Percentiles rank a stretch among this genome's conserved stretches.
These are phyloP conservation scores for Gorsachius magnificus DNA, from an alignment of 2,797 vertebrate genomes.

Conservation along the genomic window DNA sequence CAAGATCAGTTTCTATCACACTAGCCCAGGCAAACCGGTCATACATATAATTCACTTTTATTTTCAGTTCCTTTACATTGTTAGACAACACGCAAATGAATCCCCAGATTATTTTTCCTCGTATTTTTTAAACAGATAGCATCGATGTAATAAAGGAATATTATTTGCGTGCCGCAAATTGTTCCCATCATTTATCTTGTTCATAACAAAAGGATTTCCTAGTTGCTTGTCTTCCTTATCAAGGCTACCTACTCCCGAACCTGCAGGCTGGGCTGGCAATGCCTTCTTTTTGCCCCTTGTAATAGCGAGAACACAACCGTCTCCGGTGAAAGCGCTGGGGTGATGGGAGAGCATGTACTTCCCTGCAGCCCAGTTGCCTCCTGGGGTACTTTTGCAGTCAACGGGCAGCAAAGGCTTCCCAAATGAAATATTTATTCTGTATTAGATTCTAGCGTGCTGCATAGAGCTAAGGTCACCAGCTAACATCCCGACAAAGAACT, in stretches of 20 bases:
- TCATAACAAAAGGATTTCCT: neutral
- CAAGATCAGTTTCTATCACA: neutral
- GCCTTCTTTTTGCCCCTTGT: neutral
- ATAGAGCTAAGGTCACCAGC: neutral
- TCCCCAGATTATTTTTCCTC: neutral
- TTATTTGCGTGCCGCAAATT: neutral
- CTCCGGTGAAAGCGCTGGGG: neutral
- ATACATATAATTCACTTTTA: neutral
- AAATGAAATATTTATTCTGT: slow-evolving; percentile 40
- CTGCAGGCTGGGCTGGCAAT: neutral
- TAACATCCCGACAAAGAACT: neutral
- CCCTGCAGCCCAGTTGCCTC: neutral
- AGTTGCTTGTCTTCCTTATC: neutral
- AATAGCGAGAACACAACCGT: neutral
- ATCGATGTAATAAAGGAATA: neutral
- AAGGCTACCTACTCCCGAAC: neutral
- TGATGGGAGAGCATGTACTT: neutral
- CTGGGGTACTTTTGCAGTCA: neutral
- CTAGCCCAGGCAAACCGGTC: neutral
- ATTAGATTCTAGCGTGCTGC: neutral
- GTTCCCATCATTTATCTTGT: neutral
- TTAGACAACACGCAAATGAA: neutral
- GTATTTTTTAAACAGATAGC: neutral
- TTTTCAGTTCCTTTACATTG: neutral
- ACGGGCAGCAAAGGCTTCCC: neutral